Evolutionary conservation across 2,797 vertebrate species (phyloP), one percentile per base, ranked within the genome.

Genomic region (Coluber constrictor): DNA sequence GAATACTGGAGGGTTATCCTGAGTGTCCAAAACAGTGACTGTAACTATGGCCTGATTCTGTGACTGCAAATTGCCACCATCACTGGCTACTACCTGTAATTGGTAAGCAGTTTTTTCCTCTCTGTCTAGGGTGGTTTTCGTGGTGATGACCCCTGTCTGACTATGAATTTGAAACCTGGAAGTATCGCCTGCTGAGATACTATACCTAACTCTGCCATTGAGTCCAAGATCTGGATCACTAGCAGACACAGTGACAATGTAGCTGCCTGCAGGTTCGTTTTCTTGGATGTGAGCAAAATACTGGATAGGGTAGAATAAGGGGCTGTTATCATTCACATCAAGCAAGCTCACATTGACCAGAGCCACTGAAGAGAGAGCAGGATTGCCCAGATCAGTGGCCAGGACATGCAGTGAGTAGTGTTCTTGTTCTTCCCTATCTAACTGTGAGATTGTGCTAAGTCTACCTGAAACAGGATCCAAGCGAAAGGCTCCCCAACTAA

Each of bases 211-310:
- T 0, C 99, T 99, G 95, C 99, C 99, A 6, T 99, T 99, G 90
- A 96, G 96, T 47, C 99, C 99, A 93, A 99, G 95, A 92, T 99
- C 99, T 0, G 98, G 98, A 94, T 99, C 99, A 0, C 98, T 98
- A 94, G 99, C 99, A 91, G 98, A 98, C 92, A 99, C 98, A 0
- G 98, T 98, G 89, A 98, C 98, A 94, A 99, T 98, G 3, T 98
- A 98, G 92, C 98, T 98, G n/a, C 98, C 99, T 0, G 98, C 97
- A 8, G 99, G 99, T 94, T 99, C 99, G 1, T 99, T 99, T 97
- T 99, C 99, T 94, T 99, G 99, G 55, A 99, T 98, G 20, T 98
- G 99, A 88, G 99, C 99, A 96, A 99, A 99, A 97, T 99, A 99
- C 93, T 99, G 99, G 92, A 99, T 90, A 0, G 99, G 99, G 95